Conservation (phyloP, 2,797 vertebrate genomes). For the Melopsittacus undulatus region DNA sequence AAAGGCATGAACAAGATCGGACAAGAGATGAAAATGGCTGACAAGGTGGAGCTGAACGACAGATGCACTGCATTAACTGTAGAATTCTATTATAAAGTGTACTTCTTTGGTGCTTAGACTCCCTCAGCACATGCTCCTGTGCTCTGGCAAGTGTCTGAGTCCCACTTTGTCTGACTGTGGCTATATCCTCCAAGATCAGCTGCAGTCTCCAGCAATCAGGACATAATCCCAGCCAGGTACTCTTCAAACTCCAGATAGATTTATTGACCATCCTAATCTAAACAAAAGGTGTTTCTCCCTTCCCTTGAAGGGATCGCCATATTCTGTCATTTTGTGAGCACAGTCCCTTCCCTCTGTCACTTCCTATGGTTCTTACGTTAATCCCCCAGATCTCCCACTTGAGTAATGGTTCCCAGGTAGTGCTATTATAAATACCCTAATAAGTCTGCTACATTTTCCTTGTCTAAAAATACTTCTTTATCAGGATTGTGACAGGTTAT, state of each 20-base stretch:
- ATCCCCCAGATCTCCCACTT: neutral
- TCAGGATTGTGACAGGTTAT: neutral
- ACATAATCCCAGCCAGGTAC: neutral
- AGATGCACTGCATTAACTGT: neutral
- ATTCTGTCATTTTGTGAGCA: neutral
- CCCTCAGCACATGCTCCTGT: rapidly evolving
- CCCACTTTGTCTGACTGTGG: neutral
- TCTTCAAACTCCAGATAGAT: neutral
- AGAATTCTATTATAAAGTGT: neutral
- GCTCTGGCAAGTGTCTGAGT: neutral
- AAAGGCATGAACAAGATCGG: neutral
- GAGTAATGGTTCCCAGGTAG: neutral
- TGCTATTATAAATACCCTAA: neutral
- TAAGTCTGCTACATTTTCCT: neutral
- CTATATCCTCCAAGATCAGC: neutral
- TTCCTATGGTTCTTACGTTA: neutral
- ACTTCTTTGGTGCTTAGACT: neutral
- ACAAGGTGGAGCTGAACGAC: neutral
- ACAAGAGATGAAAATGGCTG: neutral
- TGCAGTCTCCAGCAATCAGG: neutral
- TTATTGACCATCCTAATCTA: neutral
- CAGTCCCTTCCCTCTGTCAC: neutral
- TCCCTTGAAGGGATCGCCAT: neutral
- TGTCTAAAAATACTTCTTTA: neutral
- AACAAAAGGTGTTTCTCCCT: neutral